Conservation (phyloP, 2,888 invertebrate species). For the Caradrina clavipalpis region DNA sequence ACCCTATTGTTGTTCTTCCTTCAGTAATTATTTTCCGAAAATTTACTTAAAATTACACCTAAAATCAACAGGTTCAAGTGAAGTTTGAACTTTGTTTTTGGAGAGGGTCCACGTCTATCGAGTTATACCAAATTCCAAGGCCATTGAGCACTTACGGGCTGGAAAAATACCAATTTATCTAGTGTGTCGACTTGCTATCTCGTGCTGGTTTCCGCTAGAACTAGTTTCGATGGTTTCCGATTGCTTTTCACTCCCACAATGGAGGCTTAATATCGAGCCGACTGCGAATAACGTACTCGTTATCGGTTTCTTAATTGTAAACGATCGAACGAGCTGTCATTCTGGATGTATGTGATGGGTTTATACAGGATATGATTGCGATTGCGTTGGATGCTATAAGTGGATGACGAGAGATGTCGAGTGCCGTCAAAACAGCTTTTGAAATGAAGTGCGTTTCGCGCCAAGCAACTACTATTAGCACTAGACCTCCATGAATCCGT, state of each 20-base stretch:
- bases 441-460: conserved; percentile 75
- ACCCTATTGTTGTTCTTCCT: conserved; percentile 43
- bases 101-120: conserved; percentile 1
- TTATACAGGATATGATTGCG: conserved; percentile 6
- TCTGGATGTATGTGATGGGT: conserved; percentile 19
- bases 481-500: conserved; percentile 68
- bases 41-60: conserved; percentile 16
- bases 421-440: conserved; percentile 56
- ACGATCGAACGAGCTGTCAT: conserved; percentile 33
- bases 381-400: conserved; percentile 15
- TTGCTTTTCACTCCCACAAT: conserved; percentile 80
- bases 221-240: conserved; percentile 80
- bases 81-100: conserved; percentile 22
- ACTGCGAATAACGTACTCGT: conserved; percentile 55
- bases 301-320: conserved; percentile 59
- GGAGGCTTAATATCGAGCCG: conserved; percentile 68
- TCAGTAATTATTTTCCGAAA: conserved; percentile 33
- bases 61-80: conserved; percentile 31
- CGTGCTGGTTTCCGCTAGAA: conserved; percentile 71
- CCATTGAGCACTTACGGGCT: conserved; percentile 3
- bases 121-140: conserved; percentile 9
- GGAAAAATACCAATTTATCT: conserved; percentile 40
- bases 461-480: conserved; percentile 74
- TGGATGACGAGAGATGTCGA: conserved; percentile 28
- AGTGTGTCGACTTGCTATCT: conserved; percentile 54